These are phyloP conservation scores for Actinostola sp. DNA, from an alignment of 92 coral and sea anemone species.

Conservation along the genomic window DNA sequence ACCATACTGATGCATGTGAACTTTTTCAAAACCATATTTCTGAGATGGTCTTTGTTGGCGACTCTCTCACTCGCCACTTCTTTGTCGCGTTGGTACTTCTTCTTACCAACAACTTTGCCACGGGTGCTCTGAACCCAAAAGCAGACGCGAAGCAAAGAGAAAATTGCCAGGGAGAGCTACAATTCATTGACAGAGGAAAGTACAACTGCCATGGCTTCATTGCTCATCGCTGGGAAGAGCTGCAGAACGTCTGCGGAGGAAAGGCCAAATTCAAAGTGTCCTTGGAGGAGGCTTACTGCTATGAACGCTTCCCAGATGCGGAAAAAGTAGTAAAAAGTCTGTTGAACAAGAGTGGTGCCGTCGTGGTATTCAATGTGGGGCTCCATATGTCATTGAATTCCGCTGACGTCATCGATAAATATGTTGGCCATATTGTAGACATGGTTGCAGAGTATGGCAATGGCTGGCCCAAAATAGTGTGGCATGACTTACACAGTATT, in stretches of 20 bases:
- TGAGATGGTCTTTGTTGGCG: conserved; percentile 68
- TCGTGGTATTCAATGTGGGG: conserved; percentile 59
- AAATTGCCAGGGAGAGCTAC: conserved; percentile 65
- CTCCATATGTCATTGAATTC: conserved; percentile 50
- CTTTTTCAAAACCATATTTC: conserved; percentile 36
- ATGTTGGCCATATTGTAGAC: conserved; percentile 54
- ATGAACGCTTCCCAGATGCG: conserved; percentile 27
- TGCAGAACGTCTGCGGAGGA: conserved; percentile 54
- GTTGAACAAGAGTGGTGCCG: conserved; percentile 45
- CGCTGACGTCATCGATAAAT: conserved; percentile 44
- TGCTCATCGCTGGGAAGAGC: conserved; percentile 46
- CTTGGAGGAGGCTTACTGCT: conserved; percentile 53
- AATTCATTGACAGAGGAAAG: conserved; percentile 69
- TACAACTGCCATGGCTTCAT: conserved; percentile 48
- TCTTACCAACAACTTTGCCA: conserved; percentile 46
- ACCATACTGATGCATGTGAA: conserved; percentile 36
- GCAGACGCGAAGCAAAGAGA: conserved; percentile 11
- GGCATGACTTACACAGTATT: conserved; percentile 56
- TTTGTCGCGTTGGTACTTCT: conserved; percentile 53
- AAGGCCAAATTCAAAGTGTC: conserved; percentile 36
- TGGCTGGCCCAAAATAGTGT: conserved; percentile 62
- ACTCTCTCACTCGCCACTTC: conserved; percentile 67
- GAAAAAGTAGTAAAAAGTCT: conserved; percentile 28
- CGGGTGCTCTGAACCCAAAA: conserved; percentile 44
- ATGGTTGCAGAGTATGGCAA: conserved; percentile 31